Conservation (phyloP, 2,113 vertebrate genomes). For the Pterocles burchelli region DNA sequence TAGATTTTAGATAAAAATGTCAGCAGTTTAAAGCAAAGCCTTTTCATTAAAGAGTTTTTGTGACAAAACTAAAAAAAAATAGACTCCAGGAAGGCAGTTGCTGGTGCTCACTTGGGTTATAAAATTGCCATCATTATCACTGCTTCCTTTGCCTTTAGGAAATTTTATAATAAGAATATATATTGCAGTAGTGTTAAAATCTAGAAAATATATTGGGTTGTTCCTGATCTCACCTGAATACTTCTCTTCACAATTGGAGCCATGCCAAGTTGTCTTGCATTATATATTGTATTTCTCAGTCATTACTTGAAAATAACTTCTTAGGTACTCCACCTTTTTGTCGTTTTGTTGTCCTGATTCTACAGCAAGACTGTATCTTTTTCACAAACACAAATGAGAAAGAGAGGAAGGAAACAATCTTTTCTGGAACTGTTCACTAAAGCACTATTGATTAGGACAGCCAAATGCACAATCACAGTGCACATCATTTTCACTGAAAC, state of each 20-base stretch:
- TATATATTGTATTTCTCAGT: neutral
- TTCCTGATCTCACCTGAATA: neutral
- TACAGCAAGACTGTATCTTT: neutral
- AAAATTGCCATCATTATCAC: neutral
- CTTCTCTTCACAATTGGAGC: neutral
- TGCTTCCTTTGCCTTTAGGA: neutral
- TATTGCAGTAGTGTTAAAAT: neutral
- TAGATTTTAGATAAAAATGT: conserved; percentile 5
- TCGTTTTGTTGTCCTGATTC: neutral
- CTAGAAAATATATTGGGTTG: neutral
- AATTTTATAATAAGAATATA: neutral
- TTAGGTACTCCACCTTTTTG: neutral
- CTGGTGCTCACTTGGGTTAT: neutral
- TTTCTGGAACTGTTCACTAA: neutral
- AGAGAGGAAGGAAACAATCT: neutral
- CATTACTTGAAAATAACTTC: neutral
- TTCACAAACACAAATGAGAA: neutral
- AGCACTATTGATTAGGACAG: neutral
- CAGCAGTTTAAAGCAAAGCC: neutral
- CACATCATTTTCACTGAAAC: neutral
- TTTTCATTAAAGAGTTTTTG: neutral
- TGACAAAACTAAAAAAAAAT: neutral
- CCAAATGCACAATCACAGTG: neutral
- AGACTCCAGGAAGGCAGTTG: neutral
- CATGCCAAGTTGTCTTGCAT: neutral